Conservation (phyloP, 2,797 vertebrate genomes). For the Geotrypetes seraphini region DNA sequence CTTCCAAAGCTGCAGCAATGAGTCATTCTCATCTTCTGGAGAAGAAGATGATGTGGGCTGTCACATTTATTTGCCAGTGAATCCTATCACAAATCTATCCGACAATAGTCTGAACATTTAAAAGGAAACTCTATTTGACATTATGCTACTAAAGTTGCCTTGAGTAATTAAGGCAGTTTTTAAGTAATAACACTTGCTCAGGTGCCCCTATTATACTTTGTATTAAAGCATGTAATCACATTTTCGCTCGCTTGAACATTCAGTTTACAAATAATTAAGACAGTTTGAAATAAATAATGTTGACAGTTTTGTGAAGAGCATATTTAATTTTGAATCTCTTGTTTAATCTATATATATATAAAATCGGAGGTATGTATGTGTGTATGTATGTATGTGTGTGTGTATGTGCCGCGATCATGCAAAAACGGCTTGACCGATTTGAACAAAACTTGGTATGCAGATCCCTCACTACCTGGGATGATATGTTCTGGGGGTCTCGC, state of each 20-base stretch:
- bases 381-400: no score
- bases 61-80: slow-evolving; percentile 24
- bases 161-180: slow-evolving; percentile 25
- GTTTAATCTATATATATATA: no score
- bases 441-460: no score
- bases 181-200: slow-evolving; percentile 23
- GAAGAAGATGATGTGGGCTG: slow-evolving; percentile 29
- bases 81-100: slow-evolving; percentile 12
- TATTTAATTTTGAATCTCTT: no score
- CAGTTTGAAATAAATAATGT: slow-evolving; percentile 7
- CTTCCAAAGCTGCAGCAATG: slow-evolving; percentile 43
- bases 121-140: no score
- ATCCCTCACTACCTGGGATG: no score
- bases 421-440: no score
- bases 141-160: slow-evolving; percentile 9
- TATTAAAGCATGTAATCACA: slow-evolving; percentile 29
- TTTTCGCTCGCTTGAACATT: not conserved
- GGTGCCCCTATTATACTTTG: slow-evolving; percentile 2
- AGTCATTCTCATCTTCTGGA: slow-evolving; percentile 48
- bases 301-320: not conserved
- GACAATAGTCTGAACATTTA: slow-evolving; percentile 9
- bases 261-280: no score
- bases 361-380: no score
- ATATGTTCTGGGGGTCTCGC: no score
- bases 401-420: no score